Evolutionary conservation across 1,140 invertebrate genomes (phyloP), one percentile per base, ranked within the genome.

Genomic region (Chrysomallon squamiferum): DNA sequence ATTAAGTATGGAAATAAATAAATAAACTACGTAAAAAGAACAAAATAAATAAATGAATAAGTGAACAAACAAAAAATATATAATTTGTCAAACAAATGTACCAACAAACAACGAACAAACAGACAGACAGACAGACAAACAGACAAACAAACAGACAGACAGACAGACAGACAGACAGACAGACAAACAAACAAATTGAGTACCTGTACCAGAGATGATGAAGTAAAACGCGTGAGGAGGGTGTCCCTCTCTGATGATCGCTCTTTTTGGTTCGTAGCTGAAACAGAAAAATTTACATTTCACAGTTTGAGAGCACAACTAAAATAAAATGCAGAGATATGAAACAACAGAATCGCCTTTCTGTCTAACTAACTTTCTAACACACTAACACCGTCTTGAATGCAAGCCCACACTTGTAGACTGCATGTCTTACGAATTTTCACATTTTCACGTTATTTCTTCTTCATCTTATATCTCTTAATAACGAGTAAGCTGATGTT

Each of bases 201-300:
- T 65, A 80, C 76, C 78, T 61, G 80, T 75, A 22, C 82, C 82
- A 11, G 74, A 79, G 2, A 84, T 64, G 41, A 84, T 82, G 65
- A 84, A 79, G 66, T 84, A 84, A 60, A 84, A 84, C 6, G 71
- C 65, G 20, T 71, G 71, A 1, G 82, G 77, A 3, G 65, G 73
- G 38, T 84, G 79, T 11, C 78, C 74, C 60, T 84, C 79, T 60
- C 78, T 62, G 15, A 82, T 68, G 11, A 82, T 78, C 9, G 73
- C 79, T 43, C 80, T 59, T 13, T 73, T 69, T 27, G 76, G 68
- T 56, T 81, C 78, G 54, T 78, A 82, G 29, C 82, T 82, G 65
- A 27, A 71, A 72, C 32, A 56, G 2, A 30, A 63, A 33, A 32
- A 38, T 7, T 22, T 2, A 22, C n/a, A 47, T 18, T 22, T 11